A percentile compares a stretch with the other conserved stretches of the same genome.
Conservation (phyloP, 2,888 invertebrate species). For the Dione vanillae region DNA sequence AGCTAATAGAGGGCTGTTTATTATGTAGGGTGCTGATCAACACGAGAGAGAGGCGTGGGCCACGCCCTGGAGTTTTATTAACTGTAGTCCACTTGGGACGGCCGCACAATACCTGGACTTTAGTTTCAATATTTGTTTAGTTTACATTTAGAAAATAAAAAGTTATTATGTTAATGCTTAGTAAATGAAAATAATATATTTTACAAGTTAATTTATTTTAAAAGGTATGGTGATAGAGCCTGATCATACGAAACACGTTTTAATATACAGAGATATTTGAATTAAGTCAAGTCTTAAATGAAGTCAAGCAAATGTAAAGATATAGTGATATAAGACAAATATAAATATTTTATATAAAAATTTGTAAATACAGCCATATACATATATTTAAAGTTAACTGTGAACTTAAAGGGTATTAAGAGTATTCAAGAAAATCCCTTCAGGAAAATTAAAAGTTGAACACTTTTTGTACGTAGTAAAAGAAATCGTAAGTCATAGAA, state of each 20-base stretch:
- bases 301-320: no score
- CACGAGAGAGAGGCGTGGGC: constrained; percentile 67
- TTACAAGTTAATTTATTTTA: not conserved
- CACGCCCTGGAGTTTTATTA: constrained; percentile 77
- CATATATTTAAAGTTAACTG: no score
- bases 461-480: not conserved
- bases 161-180: not conserved
- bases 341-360: no score
- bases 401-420: no score
- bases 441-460: no score
- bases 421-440: no score
- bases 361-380: no score
- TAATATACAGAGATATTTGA: no score
- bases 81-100: constrained; percentile 46
- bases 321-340: no score
- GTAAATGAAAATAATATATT: not conserved
- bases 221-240: not conserved
- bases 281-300: no score
- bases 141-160: not conserved
- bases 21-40: constrained; percentile 62
- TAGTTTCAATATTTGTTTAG: not conserved
- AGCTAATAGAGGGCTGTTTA: constrained; percentile 51
- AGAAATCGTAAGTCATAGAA: not conserved
- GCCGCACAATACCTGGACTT: constrained; percentile 5
- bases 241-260: not conserved